Conservation (phyloP, 2,797 vertebrate species). For the Cyclura pinguis region DNA sequence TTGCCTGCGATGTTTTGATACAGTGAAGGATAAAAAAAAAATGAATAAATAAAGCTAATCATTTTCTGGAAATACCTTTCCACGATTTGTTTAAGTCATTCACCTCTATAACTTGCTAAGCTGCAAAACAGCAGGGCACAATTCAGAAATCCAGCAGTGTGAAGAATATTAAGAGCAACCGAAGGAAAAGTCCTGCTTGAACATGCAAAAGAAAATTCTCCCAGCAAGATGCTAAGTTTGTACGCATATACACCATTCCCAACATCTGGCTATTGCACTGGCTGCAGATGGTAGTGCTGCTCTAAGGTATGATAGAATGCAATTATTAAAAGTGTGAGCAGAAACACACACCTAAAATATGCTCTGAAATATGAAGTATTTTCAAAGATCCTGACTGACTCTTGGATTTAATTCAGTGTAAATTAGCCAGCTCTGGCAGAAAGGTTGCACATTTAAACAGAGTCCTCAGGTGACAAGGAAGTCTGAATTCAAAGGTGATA, state of each 20-base stretch:
- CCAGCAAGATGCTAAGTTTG: not conserved
- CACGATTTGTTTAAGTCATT: not conserved
- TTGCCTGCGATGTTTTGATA: not conserved
- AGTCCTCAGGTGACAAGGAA: constrained; percentile 25
- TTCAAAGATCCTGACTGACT: not conserved
- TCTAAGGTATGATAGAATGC: accelerated
- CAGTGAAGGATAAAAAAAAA: too few species aligned
- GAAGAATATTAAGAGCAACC: not conserved
- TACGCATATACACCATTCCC: not conserved
- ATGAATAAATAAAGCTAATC: too few species aligned
- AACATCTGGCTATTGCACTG: not conserved
- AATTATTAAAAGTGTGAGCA: constrained; percentile 1
- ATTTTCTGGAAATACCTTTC: not conserved
- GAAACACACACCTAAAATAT: constrained; percentile 1
- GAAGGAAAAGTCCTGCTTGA: not conserved
- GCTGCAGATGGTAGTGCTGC: not conserved
- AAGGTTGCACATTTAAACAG: constrained; percentile 22
- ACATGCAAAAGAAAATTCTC: not conserved
- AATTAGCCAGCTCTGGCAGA: not conserved
- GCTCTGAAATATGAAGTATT: constrained; percentile 19
- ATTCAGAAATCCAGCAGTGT: not conserved
- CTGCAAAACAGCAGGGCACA: not conserved
- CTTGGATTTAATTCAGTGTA: not conserved
- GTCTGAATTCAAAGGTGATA: not conserved
- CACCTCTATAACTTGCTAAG: not conserved